Conservation (phyloP, 2,888 invertebrate genomes). For the Brenthis hecate region DNA sequence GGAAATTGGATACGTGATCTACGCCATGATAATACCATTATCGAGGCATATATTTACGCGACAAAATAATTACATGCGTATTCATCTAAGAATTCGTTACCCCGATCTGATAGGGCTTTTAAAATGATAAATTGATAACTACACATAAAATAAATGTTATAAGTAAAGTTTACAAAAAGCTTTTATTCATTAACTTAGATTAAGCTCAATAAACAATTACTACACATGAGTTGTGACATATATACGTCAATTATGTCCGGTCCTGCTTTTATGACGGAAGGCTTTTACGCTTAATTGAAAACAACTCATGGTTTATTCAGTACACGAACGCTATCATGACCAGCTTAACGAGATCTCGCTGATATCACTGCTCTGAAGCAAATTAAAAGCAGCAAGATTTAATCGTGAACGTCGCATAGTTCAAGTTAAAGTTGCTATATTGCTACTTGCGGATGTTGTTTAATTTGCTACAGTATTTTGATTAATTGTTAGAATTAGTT, state of each 20-base stretch:
- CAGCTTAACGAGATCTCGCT: slow-evolving; percentile 57
- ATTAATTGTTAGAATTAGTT: neutral
- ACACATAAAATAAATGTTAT: too few relatives aligned
- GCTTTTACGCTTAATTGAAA: slow-evolving; percentile 81
- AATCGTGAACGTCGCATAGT: neutral
- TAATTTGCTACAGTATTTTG: slow-evolving; percentile 11
- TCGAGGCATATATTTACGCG: too few relatives aligned
- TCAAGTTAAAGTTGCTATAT: slow-evolving; percentile 16
- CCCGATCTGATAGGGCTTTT: too few relatives aligned
- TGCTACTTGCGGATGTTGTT: slow-evolving; percentile 13
- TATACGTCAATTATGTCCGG: slow-evolving; percentile 64
- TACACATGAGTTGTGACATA: slow-evolving; percentile 23
- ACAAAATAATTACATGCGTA: too few relatives aligned
- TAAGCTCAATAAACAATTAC: slow-evolving; percentile 17
- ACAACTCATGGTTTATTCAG: slow-evolving; percentile 81
- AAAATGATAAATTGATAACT: too few relatives aligned
- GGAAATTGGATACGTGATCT: too few relatives aligned
- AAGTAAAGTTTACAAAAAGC: neutral
- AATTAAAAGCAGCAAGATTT: slow-evolving; percentile 26
- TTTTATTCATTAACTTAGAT: slow-evolving; percentile 15
- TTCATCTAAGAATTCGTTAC: too few relatives aligned
- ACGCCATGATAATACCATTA: too few relatives aligned
- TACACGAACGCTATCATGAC: slow-evolving; percentile 57
- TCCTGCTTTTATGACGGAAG: slow-evolving; percentile 72
- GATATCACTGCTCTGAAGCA: slow-evolving; percentile 47